Conservation (phyloP, 2,113 vertebrate genomes). For the Chloropsis cyanopogon region DNA sequence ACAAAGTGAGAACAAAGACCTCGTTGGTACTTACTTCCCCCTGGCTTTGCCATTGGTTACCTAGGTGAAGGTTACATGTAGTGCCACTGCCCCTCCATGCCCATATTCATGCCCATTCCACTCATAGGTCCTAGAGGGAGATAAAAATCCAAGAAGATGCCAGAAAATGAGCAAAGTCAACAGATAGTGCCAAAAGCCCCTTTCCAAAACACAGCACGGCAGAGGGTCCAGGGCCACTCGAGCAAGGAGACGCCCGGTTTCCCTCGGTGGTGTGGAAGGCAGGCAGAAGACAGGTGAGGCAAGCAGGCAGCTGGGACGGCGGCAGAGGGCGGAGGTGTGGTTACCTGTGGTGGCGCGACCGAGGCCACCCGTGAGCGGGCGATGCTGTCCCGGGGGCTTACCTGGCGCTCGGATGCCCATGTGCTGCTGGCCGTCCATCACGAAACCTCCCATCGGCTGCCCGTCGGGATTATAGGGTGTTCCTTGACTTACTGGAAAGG, state of each 20-base stretch:
- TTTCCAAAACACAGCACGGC: constrained; percentile 62
- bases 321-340: constrained; percentile 28
- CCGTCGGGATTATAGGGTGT: constrained; percentile 98
- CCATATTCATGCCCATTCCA: constrained; percentile 99
- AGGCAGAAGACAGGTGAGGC: constrained; percentile 72
- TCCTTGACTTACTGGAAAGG: constrained; percentile 98
- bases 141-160: constrained; percentile 86
- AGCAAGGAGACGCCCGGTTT: constrained; percentile 55
- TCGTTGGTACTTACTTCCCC: constrained; percentile 94
- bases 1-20: constrained; percentile 78
- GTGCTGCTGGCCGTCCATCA: constrained; percentile 99
- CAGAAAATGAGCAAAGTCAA: constrained; percentile 85
- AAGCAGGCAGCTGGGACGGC: constrained; percentile 64
- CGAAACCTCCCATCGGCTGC: constrained; percentile 98
- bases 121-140: constrained; percentile 96
- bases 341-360: constrained; percentile 46
- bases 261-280: constrained; percentile 51
- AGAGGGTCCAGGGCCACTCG: constrained; percentile 47
- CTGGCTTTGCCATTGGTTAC: constrained; percentile 94
- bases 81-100: constrained; percentile 99
- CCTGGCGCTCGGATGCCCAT: constrained; percentile 99
- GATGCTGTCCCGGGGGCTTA: constrained; percentile 63
- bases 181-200: constrained; percentile 83
- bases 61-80: constrained; percentile 98
- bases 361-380: background rate